Conservation (phyloP, 2,888 invertebrate genomes). For the Cheiracanthium punctorium region DNA sequence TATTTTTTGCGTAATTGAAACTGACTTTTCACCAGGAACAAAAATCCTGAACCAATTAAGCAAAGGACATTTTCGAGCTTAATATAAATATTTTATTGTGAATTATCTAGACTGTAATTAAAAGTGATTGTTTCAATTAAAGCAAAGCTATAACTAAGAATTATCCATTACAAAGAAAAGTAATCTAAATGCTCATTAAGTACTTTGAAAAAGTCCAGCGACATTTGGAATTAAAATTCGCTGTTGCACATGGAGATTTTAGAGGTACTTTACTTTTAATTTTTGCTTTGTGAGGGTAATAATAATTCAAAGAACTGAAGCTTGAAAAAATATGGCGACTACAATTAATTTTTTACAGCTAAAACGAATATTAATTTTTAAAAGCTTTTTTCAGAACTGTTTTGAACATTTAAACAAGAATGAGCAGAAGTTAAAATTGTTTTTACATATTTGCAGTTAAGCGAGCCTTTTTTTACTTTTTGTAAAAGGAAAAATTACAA, state of each 20-base stretch:
- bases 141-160: background rate
- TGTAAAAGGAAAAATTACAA: too few relatives aligned
- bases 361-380: background rate
- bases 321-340: background rate
- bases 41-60: background rate
- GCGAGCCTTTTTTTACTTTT: too few relatives aligned
- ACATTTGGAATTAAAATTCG: background rate
- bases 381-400: too few relatives aligned
- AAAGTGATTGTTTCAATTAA: slow-evolving; percentile 17
- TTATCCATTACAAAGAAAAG: slow-evolving; percentile 10
- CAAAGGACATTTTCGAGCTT: background rate
- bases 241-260: background rate
- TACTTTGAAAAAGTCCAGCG: background rate
- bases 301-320: background rate
- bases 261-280: background rate
- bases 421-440: too few relatives aligned
- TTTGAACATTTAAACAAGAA: too few relatives aligned
- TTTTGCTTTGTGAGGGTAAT: background rate
- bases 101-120: slow-evolving; percentile 5
- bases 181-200: slow-evolving; percentile 2
- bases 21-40: background rate
- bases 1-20: background rate
- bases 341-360: background rate
- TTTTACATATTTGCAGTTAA: too few relatives aligned
- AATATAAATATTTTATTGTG: slow-evolving; percentile 10